Evolutionary conservation across 2,113 vertebrate genomes (phyloP).

Genomic region (Microtus ochrogaster): DNA sequence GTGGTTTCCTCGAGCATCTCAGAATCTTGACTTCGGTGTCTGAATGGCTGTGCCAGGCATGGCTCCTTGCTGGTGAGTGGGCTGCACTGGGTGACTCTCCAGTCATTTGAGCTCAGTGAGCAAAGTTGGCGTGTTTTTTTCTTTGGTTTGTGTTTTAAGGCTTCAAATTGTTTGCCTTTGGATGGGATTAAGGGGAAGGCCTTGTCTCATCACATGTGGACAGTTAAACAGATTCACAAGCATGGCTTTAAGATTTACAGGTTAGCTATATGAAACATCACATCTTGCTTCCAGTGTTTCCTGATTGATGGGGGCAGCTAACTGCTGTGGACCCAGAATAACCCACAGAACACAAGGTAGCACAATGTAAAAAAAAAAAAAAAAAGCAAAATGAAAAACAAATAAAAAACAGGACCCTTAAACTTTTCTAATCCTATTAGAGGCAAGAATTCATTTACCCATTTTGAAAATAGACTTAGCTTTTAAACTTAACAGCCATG

Average conservation of each 20-base stretch:
- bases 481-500: constrained; percentile 33
- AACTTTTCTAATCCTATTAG: neutral
- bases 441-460: neutral
- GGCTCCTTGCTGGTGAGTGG: neutral
- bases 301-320: constrained; percentile 39
- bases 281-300: constrained; percentile 63
- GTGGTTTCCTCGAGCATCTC: neutral
- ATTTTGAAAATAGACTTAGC: constrained; percentile 17
- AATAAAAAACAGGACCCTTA: neutral
- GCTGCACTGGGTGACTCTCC: neutral
- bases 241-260: constrained; percentile 49
- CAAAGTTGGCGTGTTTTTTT: neutral
- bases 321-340: constrained; percentile 1
- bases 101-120: neutral
- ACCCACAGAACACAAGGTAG: constrained; percentile 63
- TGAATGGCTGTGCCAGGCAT: neutral
- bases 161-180: constrained; percentile 55
- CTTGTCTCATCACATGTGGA: neutral
- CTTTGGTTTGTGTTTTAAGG: neutral
- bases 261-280: neutral
- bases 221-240: neutral
- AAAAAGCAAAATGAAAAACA: neutral
- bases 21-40: neutral
- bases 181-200: constrained; percentile 37
- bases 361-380: neutral